Base-by-base conservation (phyloP, 1,140 invertebrate genomes). In the Macrocentrus cingulum region DNA sequence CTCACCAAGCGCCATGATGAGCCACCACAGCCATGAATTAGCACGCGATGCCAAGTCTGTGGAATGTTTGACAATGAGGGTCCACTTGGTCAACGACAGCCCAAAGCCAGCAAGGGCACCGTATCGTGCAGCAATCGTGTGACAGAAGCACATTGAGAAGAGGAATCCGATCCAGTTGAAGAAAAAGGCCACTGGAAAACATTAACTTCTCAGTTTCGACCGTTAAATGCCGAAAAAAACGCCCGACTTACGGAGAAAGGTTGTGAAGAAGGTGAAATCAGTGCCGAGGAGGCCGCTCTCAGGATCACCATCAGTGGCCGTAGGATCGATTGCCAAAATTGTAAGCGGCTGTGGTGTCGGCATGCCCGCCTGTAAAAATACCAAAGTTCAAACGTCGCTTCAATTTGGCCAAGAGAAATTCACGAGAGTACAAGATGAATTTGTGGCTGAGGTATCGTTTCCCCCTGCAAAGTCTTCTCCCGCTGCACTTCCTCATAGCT, bases 131-230 rank as follows among this genome's bases (percentile, higher is more conserved):
- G 94, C 94, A 69, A 95, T 91, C 34, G 93, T 95, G 71, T 94
- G 92, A 74, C 92, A 95, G 79, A 95, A 92, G 70, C 94, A 96
- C 84, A 95, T 91, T 51, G 94, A 80, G 65, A 95, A 81, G 49
- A 97, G 79, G 72, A 97, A 95, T 45, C 94, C 94, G 71, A 97
- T 91, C 94, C 94, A 97, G 79, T 96, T 96, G 80, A 97, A 96
- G 20, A 94, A 81, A 74, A 94, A 93, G 62, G 91, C 88, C 72
- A 92, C 89, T 89, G 71, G n/a, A 44, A 57, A 58, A 13, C 37
- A 59, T 61, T 49, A n/a, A 18, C 39, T 58, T 50, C 7, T 18
- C 13, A 34, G 4, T 19, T 45, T 9, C 32, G 22, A 46, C 0
- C 44, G 46, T 37, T 53, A 46, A 34, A n/a, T n/a, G n/a, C n/a